phyloP scores from a whole-genome alignment of 1,140 invertebrate genomes.

The Choristoneura fumiferana region DNA sequence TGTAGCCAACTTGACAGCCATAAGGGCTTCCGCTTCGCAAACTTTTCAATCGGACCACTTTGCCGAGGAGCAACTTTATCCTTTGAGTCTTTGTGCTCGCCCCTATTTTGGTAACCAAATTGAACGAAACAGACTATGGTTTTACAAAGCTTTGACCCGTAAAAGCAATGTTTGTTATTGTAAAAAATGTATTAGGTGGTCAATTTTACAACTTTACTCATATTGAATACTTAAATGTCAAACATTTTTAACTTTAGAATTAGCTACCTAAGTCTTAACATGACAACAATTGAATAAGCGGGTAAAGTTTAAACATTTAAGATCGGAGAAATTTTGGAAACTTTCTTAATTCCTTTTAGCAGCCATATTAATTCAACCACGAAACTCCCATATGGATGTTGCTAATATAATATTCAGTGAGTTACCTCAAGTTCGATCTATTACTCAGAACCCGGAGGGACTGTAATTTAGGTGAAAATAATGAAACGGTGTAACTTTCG shows the following conservation, averaged over 20 bases:
- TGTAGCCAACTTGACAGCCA: conserved; percentile 20
- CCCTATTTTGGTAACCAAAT: conserved; percentile 55
- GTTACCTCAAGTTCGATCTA: conserved; percentile 38
- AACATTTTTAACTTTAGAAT: no score
- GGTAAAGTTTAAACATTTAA: neutral
- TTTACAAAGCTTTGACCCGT: conserved; percentile 38
- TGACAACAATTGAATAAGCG: neutral
- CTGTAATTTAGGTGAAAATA: conserved; percentile 50
- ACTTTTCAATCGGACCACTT: conserved; percentile 57
- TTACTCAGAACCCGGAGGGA: conserved; percentile 32
- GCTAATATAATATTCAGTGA: conserved; percentile 47
- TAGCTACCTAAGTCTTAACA: no score
- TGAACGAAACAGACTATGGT: conserved; percentile 32
- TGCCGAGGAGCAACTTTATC: conserved; percentile 40
- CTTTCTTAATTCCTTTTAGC: neutral
- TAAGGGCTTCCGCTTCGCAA: conserved; percentile 34
- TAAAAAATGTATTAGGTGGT: no score
- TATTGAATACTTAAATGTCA: no score
- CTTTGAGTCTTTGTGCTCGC: conserved; percentile 39
- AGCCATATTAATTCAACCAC: conserved; percentile 3
- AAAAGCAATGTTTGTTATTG: conserved; percentile 13
- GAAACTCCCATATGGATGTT: conserved; percentile 26
- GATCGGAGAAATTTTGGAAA: conserved; percentile 3
- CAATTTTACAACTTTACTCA: no score
- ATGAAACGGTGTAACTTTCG: conserved; percentile 50